Evolutionary conservation across 53 echinoderm and acorn worm genomes (phyloP), one percentile per base, ranked within the genome.

Genomic region (Temnopleurus reevesii): DNA sequence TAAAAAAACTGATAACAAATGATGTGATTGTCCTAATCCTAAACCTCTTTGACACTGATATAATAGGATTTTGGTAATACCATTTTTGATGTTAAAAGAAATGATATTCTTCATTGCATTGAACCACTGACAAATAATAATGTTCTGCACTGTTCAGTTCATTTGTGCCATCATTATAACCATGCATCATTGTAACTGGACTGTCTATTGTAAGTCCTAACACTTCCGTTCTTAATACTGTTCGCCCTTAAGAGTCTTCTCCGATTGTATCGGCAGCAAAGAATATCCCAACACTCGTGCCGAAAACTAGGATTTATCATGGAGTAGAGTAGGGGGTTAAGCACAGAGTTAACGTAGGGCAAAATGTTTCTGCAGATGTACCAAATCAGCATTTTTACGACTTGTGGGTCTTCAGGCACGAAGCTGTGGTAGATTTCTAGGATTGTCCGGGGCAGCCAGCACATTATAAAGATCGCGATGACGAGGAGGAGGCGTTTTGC

Each of bases 401-500:
- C 26, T 15, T 89, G 34, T 6, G n/a, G 12, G 12, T 63, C 80
- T 29, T 71, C 77, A 0, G 77, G 65, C 19, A 91, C 61, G 26
- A 93, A 81, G 25, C 93, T 92, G 56, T 77, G 81, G 76, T 96
- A 96, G 23, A 99, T 87, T 76, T 99, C 93, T 5, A 94, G 89
- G 5, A 99, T 92, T 41, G 93, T 90, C 79, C 99, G 45, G 4
- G 99, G 99, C 53, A 95, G 51, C 99, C 99, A 99, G 30, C 99
- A 99, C 31, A 93, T 25, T 5, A 91, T 86, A 55, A 94, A 99
- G 44, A 95, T 96, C 17, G 58, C 91, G 8, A 99, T 99, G 23
- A 99, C 99, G 5, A 99, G 92, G 10, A 99, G 88, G 15, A 99
- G 93, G 8, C 99, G 91, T 24, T 99, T 99, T n/a, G 99, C 99